phyloP scores from a whole-genome alignment of 1,140 invertebrate genomes.

The Colletes latitarsis region DNA sequence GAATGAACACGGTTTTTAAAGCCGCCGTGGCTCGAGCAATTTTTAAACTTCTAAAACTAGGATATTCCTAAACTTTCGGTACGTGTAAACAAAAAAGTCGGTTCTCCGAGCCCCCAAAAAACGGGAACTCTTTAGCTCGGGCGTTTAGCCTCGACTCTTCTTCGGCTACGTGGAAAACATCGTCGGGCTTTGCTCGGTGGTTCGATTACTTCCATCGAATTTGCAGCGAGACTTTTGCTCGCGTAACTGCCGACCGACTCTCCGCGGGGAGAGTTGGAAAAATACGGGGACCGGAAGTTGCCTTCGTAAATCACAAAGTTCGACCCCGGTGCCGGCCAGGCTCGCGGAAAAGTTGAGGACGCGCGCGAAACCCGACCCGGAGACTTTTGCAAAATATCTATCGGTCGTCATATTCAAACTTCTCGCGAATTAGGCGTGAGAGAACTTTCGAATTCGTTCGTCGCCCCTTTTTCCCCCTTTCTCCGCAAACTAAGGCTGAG shows the following conservation, averaged over 20 bases:
- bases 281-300: slow-evolving; percentile 13
- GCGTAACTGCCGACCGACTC: neutral
- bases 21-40: too few species aligned
- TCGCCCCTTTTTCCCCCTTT: too few species aligned
- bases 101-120: too few species aligned
- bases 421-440: too few species aligned
- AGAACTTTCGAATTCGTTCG: too few species aligned
- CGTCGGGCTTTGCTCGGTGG: neutral
- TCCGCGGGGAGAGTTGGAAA: neutral
- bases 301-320: slow-evolving; percentile 27
- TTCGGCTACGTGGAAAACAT: neutral
- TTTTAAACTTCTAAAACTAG: too few species aligned
- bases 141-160: too few species aligned
- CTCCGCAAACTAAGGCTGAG: too few species aligned
- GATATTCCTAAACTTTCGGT: too few species aligned
- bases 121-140: too few species aligned
- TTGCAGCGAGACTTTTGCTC: neutral
- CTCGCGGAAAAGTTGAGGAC: slow-evolving; percentile 20
- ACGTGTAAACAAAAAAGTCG: too few species aligned
- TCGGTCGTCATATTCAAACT: slow-evolving; percentile 47
- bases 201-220: neutral
- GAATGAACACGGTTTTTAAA: too few species aligned
- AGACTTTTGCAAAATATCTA: slow-evolving; percentile 33
- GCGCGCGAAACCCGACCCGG: neutral
- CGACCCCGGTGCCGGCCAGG: neutral